A percentile compares a stretch with the other conserved stretches of the same genome.
Conservation (phyloP, 2,113 vertebrate species). For the Oncorhynchus tshawytscha region DNA sequence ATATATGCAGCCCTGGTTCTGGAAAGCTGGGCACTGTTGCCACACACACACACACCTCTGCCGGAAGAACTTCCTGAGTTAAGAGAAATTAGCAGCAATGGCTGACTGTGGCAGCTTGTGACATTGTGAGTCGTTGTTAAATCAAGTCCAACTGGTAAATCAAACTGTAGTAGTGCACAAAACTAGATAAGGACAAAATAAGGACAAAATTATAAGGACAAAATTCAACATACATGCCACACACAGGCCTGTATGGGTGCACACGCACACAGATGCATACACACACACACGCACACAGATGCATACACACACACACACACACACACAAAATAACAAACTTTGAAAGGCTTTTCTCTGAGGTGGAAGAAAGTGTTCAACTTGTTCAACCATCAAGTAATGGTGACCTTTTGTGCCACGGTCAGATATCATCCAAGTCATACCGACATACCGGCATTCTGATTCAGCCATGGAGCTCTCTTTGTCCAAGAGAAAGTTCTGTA, state of each 20-base stretch:
- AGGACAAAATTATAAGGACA: too few relatives aligned
- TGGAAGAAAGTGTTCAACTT: background rate
- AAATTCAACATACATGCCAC: background rate
- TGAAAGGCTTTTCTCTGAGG: background rate
- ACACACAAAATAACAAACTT: background rate
- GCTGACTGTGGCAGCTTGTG: background rate
- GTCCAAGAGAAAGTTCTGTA: conserved; percentile 21
- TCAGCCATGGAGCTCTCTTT: conserved; percentile 36
- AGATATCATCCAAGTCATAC: conserved; percentile 30
- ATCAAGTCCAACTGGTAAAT: too few relatives aligned
- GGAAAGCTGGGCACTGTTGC: background rate
- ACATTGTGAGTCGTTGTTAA: background rate
- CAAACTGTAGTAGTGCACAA: background rate
- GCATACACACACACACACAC: conserved; percentile 21
- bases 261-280: background rate
- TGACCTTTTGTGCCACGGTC: background rate
- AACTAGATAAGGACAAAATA: background rate
- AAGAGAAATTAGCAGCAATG: background rate
- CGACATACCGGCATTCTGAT: conserved; percentile 41
- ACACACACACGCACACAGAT: conserved; percentile 12
- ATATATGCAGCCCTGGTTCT: background rate
- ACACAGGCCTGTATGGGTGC: background rate
- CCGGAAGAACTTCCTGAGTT: background rate
- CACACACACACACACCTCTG: background rate
- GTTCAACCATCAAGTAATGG: conserved; percentile 12